phyloP scores from a whole-genome alignment of 2,888 invertebrate species.

The Osedax frankpressi region DNA sequence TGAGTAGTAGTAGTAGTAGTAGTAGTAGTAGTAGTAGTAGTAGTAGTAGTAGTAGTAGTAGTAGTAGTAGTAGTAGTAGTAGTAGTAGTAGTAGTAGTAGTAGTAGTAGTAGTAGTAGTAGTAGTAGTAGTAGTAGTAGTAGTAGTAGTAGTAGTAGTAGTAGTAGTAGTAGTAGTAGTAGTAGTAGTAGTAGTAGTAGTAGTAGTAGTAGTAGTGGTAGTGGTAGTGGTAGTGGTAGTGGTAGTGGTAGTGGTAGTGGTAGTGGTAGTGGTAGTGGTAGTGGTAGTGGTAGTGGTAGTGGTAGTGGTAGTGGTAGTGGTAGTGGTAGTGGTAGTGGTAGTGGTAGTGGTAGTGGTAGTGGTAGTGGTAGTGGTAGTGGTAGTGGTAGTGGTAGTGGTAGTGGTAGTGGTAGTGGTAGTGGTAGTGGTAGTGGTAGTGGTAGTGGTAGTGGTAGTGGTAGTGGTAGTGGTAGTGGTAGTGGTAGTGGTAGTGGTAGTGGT shows the following conservation, averaged over 20 bases:
- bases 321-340: background rate
- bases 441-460: background rate
- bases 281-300: background rate
- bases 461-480: background rate
- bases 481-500: background rate
- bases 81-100: background rate
- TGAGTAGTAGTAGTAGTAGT: background rate
- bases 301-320: background rate
- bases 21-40: background rate
- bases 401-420: background rate
- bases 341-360: background rate
- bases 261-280: background rate
- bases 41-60: background rate
- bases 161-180: background rate
- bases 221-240: background rate
- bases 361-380: background rate
- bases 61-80: background rate
- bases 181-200: background rate
- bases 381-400: background rate
- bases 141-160: background rate
- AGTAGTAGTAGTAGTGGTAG: background rate
- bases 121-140: background rate
- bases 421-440: background rate
- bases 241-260: background rate
- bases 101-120: background rate